Percentiles rank a stretch among this genome's conserved stretches.
These are phyloP conservation scores for Andrena flavipes DNA, from an alignment of 2,888 invertebrate genomes.

Conservation along the genomic window DNA sequence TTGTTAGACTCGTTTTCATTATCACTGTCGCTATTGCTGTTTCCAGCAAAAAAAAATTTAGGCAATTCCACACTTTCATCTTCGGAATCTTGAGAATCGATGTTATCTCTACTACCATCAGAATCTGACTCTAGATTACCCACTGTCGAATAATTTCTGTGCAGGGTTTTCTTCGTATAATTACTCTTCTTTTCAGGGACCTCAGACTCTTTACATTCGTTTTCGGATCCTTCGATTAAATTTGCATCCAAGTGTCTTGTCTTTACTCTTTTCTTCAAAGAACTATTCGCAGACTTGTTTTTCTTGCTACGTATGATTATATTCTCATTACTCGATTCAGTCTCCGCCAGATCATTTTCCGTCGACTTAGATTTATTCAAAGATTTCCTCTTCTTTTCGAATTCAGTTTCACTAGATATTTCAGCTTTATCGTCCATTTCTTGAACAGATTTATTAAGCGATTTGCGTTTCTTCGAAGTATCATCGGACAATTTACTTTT, in stretches of 20 bases:
- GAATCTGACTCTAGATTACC: slow-evolving; percentile 60
- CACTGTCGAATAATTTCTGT: slow-evolving; percentile 54
- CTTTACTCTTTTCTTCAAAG: slow-evolving; percentile 26
- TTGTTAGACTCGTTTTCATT: slow-evolving; percentile 27
- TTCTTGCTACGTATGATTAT: not conserved
- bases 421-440: slow-evolving; percentile 6
- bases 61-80: slow-evolving; percentile 44
- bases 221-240: slow-evolving; percentile 3
- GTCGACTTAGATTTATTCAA: slow-evolving; percentile 37
- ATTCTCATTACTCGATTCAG: slow-evolving; percentile 6
- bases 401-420: slow-evolving; percentile 39
- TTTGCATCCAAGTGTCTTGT: slow-evolving; percentile 1
- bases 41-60: slow-evolving; percentile 48
- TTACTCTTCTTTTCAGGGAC: not conserved
- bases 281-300: slow-evolving; percentile 26
- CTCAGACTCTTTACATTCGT: slow-evolving; percentile 4
- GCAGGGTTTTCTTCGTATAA: not conserved
- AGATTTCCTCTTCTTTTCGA: slow-evolving; percentile 28
- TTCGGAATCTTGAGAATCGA: slow-evolving; percentile 24
- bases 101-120: slow-evolving; percentile 16
- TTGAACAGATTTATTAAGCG: slow-evolving; percentile 32
- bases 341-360: slow-evolving; percentile 12
- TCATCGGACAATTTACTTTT: not conserved
- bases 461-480: slow-evolving; percentile 7
- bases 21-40: slow-evolving; percentile 19